Base-by-base conservation (phyloP, 1,140 invertebrate species). In the Rhyacophila brunnea region DNA sequence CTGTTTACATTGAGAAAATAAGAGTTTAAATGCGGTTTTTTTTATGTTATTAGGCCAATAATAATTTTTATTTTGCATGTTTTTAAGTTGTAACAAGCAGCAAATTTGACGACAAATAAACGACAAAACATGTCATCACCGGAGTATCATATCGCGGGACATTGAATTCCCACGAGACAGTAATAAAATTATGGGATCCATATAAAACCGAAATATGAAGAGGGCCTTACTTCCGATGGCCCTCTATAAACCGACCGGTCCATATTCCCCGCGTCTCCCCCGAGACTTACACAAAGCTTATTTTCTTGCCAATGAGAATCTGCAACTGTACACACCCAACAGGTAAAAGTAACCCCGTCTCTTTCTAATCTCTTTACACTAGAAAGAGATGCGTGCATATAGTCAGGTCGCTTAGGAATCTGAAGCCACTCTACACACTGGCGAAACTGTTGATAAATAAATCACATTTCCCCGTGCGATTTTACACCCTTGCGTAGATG, bases 281-380 rank as follows among this genome's bases (percentile, higher is more conserved):
- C 6, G 42, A 13, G 53, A 36, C 44, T 35, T 45, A 57, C 57
- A 57, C 57, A 55, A 60, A 64, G 57, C 62, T 64, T 64, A 64
- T 64, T 64, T 64, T 64, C 62, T 64, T 64, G 62, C 57, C 62
- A 56, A 64, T 60, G 57, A 59, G 62, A 64, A 64, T 59, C 45
- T 47, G 57, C 45, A 34, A 43, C 32, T 38, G 46, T 40, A 43
- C 40, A 54, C 47, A 46, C 54, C 45, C 20, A 13, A 13, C 14
- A 18, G 20, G 35, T 36, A 35, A 20, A 18, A 35, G 32, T 42
- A n/a, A 35, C 3, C 1, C 44, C 35, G 35, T 50, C 59, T 15
- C 45, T 19, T 40, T 42, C 13, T 35, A 44, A 20, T 46, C 19
- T 6, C 28, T 19, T 17, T 17, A 14, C 11, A 47, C 46, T 1